Percentiles rank a stretch among this genome's conserved stretches.
Conservation (phyloP, 1,140 invertebrate genomes). For the Nasonia giraulti region DNA sequence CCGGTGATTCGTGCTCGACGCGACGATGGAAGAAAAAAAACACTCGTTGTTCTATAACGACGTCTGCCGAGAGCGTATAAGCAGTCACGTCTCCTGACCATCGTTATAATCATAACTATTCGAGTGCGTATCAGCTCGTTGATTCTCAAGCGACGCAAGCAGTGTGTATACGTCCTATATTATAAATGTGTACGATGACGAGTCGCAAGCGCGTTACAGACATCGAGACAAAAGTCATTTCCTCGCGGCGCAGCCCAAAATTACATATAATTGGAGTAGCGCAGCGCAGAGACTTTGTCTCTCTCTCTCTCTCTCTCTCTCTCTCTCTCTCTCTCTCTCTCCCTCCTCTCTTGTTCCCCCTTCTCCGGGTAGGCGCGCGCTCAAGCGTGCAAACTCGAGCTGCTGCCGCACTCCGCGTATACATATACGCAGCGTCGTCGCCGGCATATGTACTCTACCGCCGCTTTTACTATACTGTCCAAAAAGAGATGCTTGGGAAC, state of each 20-base stretch:
- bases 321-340: conserved; percentile 7
- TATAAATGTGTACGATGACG: conserved; percentile 14
- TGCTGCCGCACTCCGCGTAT: not conserved
- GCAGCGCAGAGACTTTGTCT: conserved; percentile 44
- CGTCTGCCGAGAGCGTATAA: conserved; percentile 25
- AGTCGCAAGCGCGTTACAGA: conserved; percentile 27
- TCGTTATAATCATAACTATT: conserved; percentile 25
- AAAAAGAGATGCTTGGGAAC: not conserved
- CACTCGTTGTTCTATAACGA: not conserved
- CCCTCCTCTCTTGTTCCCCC: conserved; percentile 1
- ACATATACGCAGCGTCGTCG: not conserved
- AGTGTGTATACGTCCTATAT: not conserved
- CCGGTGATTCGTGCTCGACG: not conserved
- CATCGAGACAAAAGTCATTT: conserved; percentile 53
- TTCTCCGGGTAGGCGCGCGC: conserved; percentile 6
- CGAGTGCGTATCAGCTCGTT: conserved; percentile 13
- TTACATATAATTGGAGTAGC: conserved; percentile 53
- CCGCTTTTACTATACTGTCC: conserved; percentile 1
- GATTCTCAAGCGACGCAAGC: conserved; percentile 34
- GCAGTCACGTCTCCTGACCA: conserved; percentile 23
- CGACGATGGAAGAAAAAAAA: too few species aligned
- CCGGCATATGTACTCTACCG: not conserved
- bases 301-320: conserved; percentile 21
- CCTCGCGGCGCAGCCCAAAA: conserved; percentile 51
- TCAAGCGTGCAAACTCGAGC: conserved; percentile 19